Conservation (phyloP, 2,113 vertebrate genomes). For the Pipra filicauda region DNA sequence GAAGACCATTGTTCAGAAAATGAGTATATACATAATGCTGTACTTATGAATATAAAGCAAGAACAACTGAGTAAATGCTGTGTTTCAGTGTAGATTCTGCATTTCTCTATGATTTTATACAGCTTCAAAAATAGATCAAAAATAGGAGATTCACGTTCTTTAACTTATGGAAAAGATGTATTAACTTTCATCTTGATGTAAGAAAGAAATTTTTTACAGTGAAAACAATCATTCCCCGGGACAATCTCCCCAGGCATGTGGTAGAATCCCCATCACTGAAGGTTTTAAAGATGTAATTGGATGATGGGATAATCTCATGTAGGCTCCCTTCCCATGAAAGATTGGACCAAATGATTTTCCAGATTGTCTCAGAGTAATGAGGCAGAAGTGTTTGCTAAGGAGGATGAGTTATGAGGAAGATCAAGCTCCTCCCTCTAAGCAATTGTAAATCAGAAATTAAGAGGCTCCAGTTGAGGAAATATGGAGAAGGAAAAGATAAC, state of each 20-base stretch:
- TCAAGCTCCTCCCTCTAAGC: too few relatives aligned
- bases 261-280: neutral
- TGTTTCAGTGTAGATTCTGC: neutral
- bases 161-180: neutral
- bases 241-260: neutral
- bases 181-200: neutral
- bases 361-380: neutral
- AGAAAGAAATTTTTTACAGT: neutral
- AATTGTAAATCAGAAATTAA: too few relatives aligned
- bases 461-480: too few relatives aligned
- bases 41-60: neutral
- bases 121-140: neutral
- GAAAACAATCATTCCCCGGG: neutral
- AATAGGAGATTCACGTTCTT: neutral
- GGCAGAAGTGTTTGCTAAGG: too few relatives aligned
- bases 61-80: neutral
- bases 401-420: too few relatives aligned
- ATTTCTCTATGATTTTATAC: neutral
- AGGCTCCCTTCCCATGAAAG: neutral
- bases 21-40: neutral
- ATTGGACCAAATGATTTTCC: neutral
- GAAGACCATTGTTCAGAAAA: neutral
- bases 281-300: neutral
- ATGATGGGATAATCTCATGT: neutral
- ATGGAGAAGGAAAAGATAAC: too few relatives aligned